Evolutionary conservation across 2,113 vertebrate genomes (phyloP).

Genomic region (Oryzias curvinotus): DNA sequence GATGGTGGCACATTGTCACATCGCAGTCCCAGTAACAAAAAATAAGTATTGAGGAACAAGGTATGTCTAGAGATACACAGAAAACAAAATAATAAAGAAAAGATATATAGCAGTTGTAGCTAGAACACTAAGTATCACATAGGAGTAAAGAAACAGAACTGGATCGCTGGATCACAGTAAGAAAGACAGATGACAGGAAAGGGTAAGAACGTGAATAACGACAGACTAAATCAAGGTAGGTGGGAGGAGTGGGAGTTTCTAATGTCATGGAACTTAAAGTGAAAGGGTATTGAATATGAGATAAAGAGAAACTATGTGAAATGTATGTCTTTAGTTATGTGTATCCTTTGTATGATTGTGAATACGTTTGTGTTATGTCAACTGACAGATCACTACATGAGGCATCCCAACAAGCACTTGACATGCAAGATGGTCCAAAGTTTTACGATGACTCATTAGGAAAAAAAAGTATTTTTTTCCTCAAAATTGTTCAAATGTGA

Average conservation of each 20-base stretch:
- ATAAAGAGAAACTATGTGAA: constrained; percentile 30
- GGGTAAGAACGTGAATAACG: constrained; percentile 33
- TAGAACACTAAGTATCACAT: constrained; percentile 61
- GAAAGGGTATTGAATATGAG: constrained; percentile 47
- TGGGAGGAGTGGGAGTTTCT: constrained; percentile 42
- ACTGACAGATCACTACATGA: constrained; percentile 8
- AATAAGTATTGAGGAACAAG: constrained; percentile 66
- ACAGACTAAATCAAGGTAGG: constrained; percentile 35
- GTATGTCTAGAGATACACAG: constrained; percentile 68
- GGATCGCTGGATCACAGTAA: constrained; percentile 69
- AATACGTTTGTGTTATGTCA: constrained; percentile 20
- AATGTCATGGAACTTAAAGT: constrained; percentile 49
- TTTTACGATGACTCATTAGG: not conserved
- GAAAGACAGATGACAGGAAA: constrained; percentile 35
- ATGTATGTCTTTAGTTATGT: constrained; percentile 23
- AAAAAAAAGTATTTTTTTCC: not conserved
- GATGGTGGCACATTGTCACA: constrained; percentile 88
- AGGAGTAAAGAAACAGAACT: constrained; percentile 67
- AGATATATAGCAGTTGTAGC: constrained; percentile 47
- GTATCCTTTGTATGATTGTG: not conserved
- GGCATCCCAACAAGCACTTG: constrained; percentile 70
- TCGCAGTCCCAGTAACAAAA: constrained; percentile 86
- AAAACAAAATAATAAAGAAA: constrained; percentile 60
- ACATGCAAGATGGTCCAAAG: constrained; percentile 3
- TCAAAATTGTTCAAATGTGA: too few species aligned